Conservation (phyloP, 2,113 vertebrate species). For the Monarcha castaneiventris region DNA sequence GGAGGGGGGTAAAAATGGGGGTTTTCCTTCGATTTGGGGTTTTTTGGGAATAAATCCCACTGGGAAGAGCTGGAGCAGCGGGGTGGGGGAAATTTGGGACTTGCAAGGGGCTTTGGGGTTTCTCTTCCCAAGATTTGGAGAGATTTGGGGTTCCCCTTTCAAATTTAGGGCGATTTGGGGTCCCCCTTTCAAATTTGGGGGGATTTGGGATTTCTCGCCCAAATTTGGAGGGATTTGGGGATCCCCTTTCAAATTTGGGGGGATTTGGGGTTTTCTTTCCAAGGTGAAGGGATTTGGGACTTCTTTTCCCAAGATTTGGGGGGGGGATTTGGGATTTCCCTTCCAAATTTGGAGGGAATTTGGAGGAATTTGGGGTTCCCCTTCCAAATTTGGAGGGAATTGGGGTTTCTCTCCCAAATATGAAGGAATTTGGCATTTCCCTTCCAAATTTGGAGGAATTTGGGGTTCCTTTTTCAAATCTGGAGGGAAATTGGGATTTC, state of each 20-base stretch:
- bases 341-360: neutral
- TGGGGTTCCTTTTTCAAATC: too few species aligned
- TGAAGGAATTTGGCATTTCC: neutral
- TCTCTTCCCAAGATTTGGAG: too few species aligned
- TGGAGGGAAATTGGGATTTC: too few species aligned
- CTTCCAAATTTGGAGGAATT: too few species aligned
- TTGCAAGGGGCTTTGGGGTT: neutral
- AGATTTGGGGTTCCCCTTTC: neutral
- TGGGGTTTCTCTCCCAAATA: too few species aligned
- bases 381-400: too few species aligned
- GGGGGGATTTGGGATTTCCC: neutral
- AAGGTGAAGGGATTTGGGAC: neutral
- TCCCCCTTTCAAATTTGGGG: neutral
- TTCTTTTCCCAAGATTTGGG: neutral
- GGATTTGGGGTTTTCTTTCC: neutral
- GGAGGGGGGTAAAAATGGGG: too few species aligned
- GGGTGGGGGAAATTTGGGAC: neutral
- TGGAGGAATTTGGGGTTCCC: neutral
- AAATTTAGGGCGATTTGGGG: neutral
- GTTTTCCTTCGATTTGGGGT: neutral
- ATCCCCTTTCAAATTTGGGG: neutral
- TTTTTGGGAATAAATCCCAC: neutral
- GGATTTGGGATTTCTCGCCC: neutral
- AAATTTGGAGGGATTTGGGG: neutral
- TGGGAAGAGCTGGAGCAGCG: neutral